Conservation (phyloP, 2,797 vertebrate genomes). For the Aselliscus stoliczkanus region DNA sequence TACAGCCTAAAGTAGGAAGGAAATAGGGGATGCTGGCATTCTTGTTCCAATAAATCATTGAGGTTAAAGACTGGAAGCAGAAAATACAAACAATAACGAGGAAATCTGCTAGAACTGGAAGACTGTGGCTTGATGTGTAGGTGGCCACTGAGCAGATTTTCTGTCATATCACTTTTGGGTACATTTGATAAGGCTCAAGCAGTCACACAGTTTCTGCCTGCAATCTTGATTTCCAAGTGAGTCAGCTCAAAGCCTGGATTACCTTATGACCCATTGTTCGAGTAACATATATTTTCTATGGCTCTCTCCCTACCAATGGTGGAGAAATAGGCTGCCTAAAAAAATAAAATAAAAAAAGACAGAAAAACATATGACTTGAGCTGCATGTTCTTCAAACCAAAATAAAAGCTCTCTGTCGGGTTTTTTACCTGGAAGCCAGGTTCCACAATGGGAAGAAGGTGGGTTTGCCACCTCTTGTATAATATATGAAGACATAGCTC, state of each 20-base stretch:
- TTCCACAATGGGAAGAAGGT: not conserved
- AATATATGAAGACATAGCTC: not conserved
- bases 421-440: not conserved
- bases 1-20: not conserved
- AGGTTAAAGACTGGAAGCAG: not conserved
- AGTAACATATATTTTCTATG: not conserved
- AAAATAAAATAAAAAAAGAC: not conserved
- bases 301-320: not conserved
- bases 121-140: too few species aligned
- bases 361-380: not conserved
- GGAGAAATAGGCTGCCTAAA: not conserved
- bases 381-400: not conserved
- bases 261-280: not conserved
- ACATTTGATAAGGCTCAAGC: not conserved
- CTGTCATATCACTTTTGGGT: not conserved
- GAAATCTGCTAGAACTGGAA: not conserved
- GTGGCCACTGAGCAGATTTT: not conserved
- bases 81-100: fast-evolving
- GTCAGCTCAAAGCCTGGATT: not conserved
- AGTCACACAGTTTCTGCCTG: not conserved
- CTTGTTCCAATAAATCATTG: not conserved
- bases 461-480: not conserved
- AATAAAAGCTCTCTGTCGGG: not conserved
- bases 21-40: too few species aligned
- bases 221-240: not conserved